These are phyloP conservation scores for Myiopsitta monachus DNA, from an alignment of 2,113 vertebrate species.

Conservation along the genomic window DNA sequence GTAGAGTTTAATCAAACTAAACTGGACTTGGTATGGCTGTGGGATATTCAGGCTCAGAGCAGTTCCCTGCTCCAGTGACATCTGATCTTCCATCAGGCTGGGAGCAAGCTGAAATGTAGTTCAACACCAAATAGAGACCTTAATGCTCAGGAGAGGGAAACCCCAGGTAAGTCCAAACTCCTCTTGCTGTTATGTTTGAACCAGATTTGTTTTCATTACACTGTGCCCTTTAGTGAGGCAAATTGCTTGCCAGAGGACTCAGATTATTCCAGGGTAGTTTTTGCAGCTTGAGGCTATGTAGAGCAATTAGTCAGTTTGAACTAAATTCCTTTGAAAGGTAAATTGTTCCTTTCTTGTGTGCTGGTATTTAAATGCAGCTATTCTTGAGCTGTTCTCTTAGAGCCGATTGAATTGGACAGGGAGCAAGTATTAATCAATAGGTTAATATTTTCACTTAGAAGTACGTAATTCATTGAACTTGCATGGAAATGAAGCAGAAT, in stretches of 20 bases:
- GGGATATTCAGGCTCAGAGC: background rate
- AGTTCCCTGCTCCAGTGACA: background rate
- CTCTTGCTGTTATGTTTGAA: background rate
- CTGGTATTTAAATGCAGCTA: background rate
- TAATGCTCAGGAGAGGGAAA: background rate
- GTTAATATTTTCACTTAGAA: background rate
- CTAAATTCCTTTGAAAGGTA: slow-evolving; percentile 45
- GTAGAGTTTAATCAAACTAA: background rate
- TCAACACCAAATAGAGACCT: background rate
- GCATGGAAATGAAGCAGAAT: background rate
- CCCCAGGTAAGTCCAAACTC: background rate
- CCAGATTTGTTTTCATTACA: background rate
- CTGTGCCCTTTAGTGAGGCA: background rate
- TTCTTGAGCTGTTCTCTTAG: background rate
- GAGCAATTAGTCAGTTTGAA: slow-evolving; percentile 55
- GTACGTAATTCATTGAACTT: background rate
- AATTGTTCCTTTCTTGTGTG: background rate
- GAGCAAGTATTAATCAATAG: background rate
- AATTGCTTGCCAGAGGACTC: slow-evolving; percentile 23
- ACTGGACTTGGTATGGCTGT: background rate
- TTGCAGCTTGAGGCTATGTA: slow-evolving; percentile 28
- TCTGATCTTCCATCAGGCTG: background rate
- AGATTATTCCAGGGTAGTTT: background rate
- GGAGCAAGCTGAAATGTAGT: slow-evolving; percentile 11
- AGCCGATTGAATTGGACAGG: background rate